Conservation (phyloP, 1,140 invertebrate species). For the Leptinotarsa lineolata region DNA sequence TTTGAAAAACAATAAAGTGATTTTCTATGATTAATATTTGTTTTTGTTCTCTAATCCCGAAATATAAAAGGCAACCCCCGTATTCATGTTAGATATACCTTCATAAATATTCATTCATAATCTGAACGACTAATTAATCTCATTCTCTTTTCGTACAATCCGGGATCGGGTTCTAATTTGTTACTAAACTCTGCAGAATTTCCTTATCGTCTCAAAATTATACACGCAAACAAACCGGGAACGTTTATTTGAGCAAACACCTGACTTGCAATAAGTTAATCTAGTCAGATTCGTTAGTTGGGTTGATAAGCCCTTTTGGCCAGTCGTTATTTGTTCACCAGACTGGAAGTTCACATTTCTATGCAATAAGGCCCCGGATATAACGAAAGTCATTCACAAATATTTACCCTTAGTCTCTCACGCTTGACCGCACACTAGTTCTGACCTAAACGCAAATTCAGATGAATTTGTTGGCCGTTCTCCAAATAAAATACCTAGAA, state of each 20-base stretch:
- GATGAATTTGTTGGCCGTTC: constrained; percentile 7
- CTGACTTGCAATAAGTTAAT: constrained; percentile 3
- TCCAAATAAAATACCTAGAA: constrained; percentile 4
- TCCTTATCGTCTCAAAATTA: neutral
- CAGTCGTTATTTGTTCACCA: constrained; percentile 2
- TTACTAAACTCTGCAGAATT: too few species aligned
- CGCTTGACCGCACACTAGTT: neutral
- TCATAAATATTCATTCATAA: too few species aligned
- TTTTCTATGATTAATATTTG: too few species aligned
- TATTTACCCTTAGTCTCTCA: constrained; percentile 6
- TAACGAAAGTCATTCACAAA: constrained; percentile 5
- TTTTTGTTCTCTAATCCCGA: too few species aligned
- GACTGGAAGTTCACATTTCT: neutral
- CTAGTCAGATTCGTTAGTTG: constrained; percentile 1
- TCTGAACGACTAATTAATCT: too few species aligned
- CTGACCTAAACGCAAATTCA: constrained; percentile 1
- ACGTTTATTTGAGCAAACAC: neutral
- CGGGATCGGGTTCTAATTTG: too few species aligned
- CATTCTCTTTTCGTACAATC: too few species aligned
- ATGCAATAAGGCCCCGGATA: constrained; percentile 6
- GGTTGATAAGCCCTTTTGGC: neutral
- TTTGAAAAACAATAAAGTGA: too few species aligned
- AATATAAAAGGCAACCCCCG: too few species aligned
- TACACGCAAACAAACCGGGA: neutral
- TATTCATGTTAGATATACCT: too few species aligned